phyloP scores from a whole-genome alignment of 2,888 invertebrate species.

The Rhagonycha fulva region DNA sequence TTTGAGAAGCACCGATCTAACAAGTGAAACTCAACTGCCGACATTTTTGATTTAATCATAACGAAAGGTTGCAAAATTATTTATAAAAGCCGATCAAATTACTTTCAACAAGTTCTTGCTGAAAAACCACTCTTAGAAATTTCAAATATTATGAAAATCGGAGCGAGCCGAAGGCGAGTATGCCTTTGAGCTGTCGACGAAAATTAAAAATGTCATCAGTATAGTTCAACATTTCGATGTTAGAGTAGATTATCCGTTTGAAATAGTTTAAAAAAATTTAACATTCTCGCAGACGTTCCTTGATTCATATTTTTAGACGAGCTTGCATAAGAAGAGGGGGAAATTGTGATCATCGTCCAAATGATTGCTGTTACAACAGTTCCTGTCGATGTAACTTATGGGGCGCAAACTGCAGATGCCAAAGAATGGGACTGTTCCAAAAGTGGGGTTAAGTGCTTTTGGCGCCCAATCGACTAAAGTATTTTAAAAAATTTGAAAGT shows the following conservation, averaged over 20 bases:
- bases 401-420: conserved; percentile 88
- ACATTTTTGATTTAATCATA: neutral
- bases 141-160: no score
- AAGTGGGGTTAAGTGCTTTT: conserved; percentile 72
- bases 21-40: neutral
- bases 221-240: conserved; percentile 3
- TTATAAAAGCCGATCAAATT: no score
- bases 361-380: conserved; percentile 84
- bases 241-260: conserved; percentile 17
- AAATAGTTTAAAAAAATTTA: conserved; percentile 54
- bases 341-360: conserved; percentile 83
- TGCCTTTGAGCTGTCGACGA: neutral
- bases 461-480: neutral
- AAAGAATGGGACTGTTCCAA: conserved; percentile 86
- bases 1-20: neutral
- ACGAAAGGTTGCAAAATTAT: no score
- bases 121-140: no score
- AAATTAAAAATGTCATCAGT: neutral
- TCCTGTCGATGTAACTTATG: conserved; percentile 87
- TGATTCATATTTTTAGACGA: conserved; percentile 85
- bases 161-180: no score
- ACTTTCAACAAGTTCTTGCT: no score
- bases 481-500: neutral
- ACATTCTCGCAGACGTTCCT: conserved; percentile 77
- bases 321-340: conserved; percentile 81